Evolutionary conservation across 1,140 invertebrate species (phyloP).

Genomic region (Metopolophium dirhodum): DNA sequence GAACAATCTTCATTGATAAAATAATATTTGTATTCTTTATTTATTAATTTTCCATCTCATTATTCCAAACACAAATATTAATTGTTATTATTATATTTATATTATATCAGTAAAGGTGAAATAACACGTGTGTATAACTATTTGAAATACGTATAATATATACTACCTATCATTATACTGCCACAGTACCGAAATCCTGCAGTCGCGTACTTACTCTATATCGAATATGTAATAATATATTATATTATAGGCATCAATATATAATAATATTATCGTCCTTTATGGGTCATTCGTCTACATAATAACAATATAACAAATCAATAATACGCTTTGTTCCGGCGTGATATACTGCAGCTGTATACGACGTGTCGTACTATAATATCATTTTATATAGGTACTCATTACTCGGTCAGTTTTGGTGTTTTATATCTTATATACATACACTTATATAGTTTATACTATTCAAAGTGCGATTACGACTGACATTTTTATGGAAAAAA

Average conservation of each 20-base stretch:
- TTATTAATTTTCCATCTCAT: neutral
- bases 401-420: neutral
- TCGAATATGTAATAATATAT: too few relatives aligned
- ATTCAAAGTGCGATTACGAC: neutral
- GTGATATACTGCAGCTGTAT: neutral
- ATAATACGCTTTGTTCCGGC: neutral
- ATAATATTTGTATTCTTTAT: neutral
- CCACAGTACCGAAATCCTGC: too few relatives aligned
- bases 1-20: neutral
- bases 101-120: neutral
- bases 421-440: too few relatives aligned
- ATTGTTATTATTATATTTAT: too few relatives aligned
- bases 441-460: too few relatives aligned
- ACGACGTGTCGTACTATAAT: neutral
- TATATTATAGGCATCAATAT: neutral
- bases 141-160: too few relatives aligned
- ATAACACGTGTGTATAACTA: neutral
- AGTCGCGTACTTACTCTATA: too few relatives aligned
- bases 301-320: slow-evolving; percentile 3
- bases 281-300: neutral
- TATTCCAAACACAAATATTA: neutral
- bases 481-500: too few relatives aligned
- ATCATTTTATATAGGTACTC: neutral
- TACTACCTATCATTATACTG: too few relatives aligned
- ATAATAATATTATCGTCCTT: neutral